Conservation (phyloP, 30 jellyfish, hydroid and myxozoan species). For the Nemopilema nomurai region DNA sequence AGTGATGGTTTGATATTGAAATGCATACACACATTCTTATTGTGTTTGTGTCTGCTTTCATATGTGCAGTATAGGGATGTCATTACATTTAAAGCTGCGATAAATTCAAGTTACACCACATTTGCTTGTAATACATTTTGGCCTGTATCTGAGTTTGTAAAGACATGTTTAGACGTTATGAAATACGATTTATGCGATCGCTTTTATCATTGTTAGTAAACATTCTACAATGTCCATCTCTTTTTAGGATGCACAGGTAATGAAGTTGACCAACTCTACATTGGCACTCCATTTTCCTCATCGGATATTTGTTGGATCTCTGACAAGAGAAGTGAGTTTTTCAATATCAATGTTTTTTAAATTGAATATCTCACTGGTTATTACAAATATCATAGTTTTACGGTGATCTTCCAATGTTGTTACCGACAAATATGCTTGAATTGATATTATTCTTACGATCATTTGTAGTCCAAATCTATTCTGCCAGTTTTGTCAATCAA, state of each 20-base stretch:
- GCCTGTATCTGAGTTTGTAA: too few species aligned
- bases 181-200: neutral
- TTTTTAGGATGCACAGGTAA: neutral
- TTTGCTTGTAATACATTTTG: too few species aligned
- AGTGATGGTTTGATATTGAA: too few species aligned
- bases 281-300: constrained; percentile 62
- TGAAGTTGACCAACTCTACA: constrained; percentile 25
- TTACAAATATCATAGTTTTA: neutral
- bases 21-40: too few species aligned
- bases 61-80: too few species aligned
- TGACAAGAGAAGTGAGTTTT: constrained; percentile 37
- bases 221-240: neutral
- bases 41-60: too few species aligned
- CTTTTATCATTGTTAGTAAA: too few species aligned
- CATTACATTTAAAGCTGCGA: too few species aligned
- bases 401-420: neutral
- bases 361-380: neutral
- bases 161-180: neutral
- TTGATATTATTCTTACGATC: too few species aligned
- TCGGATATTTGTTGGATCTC: constrained; percentile 65
- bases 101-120: too few species aligned
- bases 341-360: neutral
- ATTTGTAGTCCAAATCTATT: too few species aligned
- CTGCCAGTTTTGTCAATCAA: neutral
- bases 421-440: neutral